Percentiles rank a stretch among this genome's conserved stretches.
Conservation (phyloP, 2,888 invertebrate genomes). For the Pyrocoelia pectoralis region DNA sequence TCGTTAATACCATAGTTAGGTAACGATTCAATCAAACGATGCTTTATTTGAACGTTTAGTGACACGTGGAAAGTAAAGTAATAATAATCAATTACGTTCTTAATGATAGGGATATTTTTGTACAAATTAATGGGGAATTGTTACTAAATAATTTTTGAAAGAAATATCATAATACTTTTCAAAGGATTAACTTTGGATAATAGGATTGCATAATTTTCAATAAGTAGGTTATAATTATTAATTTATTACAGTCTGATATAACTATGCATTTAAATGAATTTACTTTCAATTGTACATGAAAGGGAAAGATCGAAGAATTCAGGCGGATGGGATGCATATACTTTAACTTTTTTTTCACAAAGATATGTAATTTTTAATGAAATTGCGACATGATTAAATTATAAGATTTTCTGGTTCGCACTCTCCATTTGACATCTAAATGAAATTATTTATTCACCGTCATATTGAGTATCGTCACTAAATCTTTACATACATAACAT, state of each 20-base stretch:
- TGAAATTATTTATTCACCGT: not conserved
- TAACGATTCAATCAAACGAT: too few relatives aligned
- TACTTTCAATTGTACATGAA: constrained; percentile 1
- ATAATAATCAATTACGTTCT: too few relatives aligned
- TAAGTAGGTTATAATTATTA: constrained; percentile 3
- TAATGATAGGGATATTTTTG: too few relatives aligned
- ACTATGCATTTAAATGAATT: not conserved
- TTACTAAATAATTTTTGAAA: too few relatives aligned
- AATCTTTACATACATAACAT: not conserved
- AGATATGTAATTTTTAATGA: not conserved
- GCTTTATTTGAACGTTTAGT: too few relatives aligned
- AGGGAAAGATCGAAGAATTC: not conserved
- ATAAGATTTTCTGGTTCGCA: too few relatives aligned
- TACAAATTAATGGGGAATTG: too few relatives aligned
- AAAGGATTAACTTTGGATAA: not conserved
- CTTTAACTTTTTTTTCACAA: too few relatives aligned
- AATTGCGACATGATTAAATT: too few relatives aligned
- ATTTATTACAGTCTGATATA: constrained; percentile 4
- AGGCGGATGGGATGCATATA: not conserved
- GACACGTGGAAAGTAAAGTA: too few relatives aligned
- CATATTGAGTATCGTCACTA: not conserved
- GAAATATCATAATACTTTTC: too few relatives aligned
- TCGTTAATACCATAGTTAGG: too few relatives aligned
- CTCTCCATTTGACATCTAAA: not conserved
- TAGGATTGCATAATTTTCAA: not conserved